phyloP scores from a whole-genome alignment of 2,888 invertebrate species.

The Drosophila hamatofila region DNA sequence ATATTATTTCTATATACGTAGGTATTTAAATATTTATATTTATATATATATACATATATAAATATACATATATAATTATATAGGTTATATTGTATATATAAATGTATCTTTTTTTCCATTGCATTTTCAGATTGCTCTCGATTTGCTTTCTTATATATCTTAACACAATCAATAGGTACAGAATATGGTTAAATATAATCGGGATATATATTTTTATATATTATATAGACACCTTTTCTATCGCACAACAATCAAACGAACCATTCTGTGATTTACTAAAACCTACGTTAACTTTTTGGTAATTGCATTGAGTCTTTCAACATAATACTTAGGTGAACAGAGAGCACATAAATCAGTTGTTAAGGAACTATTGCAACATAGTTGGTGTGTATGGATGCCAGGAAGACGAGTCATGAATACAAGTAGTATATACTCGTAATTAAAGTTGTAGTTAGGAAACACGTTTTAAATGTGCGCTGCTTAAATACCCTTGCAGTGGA shows the following conservation, averaged over 20 bases:
- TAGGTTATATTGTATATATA: conserved; percentile 52
- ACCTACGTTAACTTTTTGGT: conserved; percentile 71
- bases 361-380: conserved; percentile 56
- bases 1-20: conserved; percentile 12
- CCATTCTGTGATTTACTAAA: conserved; percentile 40
- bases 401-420: conserved; percentile 32
- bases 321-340: conserved; percentile 40
- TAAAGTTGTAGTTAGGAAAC: conserved; percentile 50
- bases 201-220: conserved; percentile 14
- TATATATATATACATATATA: conserved; percentile 47
- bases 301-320: conserved; percentile 68
- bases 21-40: conserved; percentile 21
- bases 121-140: conserved; percentile 70
- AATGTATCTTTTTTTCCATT: conserved; percentile 45
- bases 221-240: conserved; percentile 25
- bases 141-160: conserved; percentile 34
- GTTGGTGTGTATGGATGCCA: conserved; percentile 6
- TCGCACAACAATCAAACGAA: conserved; percentile 20
- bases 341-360: conserved; percentile 33
- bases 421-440: conserved; percentile 8
- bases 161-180: conserved; percentile 23
- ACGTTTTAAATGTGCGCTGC: conserved; percentile 36
- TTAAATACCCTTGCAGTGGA: conserved; percentile 18
- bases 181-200: conserved; percentile 9
- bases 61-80: too few species aligned